Percentiles rank a stretch among this genome's conserved stretches.
phyloP scores from a whole-genome alignment of 1,140 invertebrate species.

The Eurytemora carolleeae region DNA sequence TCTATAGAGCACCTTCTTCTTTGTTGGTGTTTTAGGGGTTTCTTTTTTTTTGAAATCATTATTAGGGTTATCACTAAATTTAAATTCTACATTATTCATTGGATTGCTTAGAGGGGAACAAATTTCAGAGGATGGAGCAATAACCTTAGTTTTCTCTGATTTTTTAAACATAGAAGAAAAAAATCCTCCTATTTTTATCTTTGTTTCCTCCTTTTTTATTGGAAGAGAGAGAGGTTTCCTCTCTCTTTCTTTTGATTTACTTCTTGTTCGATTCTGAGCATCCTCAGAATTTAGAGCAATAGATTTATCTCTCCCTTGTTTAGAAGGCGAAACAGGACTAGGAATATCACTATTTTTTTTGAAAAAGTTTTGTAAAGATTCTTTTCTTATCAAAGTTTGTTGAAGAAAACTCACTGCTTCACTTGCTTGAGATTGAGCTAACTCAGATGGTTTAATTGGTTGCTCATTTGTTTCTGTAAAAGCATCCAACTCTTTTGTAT shows the following conservation, averaged over 20 bases:
- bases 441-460: not conserved
- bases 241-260: too few species aligned
- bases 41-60: not conserved
- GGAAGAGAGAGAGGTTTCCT: too few species aligned
- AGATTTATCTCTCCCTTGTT: not conserved
- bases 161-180: constrained; percentile 1
- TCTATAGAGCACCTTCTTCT: not conserved
- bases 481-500: not conserved
- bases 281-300: not conserved
- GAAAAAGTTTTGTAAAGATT: constrained; percentile 9
- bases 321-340: not conserved
- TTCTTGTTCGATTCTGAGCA: too few species aligned
- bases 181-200: not conserved
- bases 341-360: not conserved
- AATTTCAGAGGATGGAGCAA: not conserved
- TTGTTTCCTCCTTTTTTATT: too few species aligned
- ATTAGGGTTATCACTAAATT: not conserved
- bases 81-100: not conserved
- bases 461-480: not conserved
- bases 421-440: not conserved
- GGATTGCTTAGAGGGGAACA: too few species aligned
- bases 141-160: not conserved
- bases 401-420: too few species aligned
- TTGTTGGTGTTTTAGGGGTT: not conserved
- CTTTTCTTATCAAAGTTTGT: too few species aligned